These are phyloP conservation scores for Drosophila formosana DNA, from an alignment of 2,888 invertebrate species.

Conservation along the genomic window DNA sequence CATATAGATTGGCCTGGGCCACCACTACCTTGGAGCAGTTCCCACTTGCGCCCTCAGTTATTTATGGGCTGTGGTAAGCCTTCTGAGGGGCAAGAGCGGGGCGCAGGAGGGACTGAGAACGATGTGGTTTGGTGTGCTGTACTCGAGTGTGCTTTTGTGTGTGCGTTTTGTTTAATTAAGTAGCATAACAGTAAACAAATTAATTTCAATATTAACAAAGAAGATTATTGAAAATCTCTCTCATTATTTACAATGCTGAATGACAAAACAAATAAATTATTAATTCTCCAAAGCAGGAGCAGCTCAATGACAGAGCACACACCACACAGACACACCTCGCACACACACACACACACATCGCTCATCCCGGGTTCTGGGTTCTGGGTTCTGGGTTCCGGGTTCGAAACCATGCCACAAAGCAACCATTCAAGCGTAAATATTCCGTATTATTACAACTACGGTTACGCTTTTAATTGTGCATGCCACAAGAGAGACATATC, in stretches of 20 bases:
- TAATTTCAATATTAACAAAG: slow-evolving; percentile 82
- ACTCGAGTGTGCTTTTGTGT: slow-evolving; percentile 28
- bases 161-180: slow-evolving; percentile 77
- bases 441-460: slow-evolving; percentile 77
- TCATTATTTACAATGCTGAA: slow-evolving; percentile 79
- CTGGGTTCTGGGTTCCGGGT: background rate
- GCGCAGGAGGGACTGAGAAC: slow-evolving; percentile 8
- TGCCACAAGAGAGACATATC: slow-evolving; percentile 54
- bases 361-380: slow-evolving; percentile 15
- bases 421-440: slow-evolving; percentile 78
- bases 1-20: slow-evolving; percentile 58
- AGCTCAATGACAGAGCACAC: slow-evolving; percentile 63
- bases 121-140: background rate
- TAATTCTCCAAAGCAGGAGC: slow-evolving; percentile 62
- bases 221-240: slow-evolving; percentile 81
- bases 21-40: slow-evolving; percentile 30
- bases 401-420: slow-evolving; percentile 63
- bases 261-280: slow-evolving; percentile 82
- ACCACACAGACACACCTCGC: slow-evolving; percentile 5
- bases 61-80: slow-evolving; percentile 75
- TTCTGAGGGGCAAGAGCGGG: slow-evolving; percentile 28
- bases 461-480: slow-evolving; percentile 76
- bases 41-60: slow-evolving; percentile 57
- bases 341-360: background rate
- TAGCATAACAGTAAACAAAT: slow-evolving; percentile 81